These are phyloP conservation scores for Porites cylindrica DNA, from an alignment of 92 coral and sea anemone species.

Conservation along the genomic window DNA sequence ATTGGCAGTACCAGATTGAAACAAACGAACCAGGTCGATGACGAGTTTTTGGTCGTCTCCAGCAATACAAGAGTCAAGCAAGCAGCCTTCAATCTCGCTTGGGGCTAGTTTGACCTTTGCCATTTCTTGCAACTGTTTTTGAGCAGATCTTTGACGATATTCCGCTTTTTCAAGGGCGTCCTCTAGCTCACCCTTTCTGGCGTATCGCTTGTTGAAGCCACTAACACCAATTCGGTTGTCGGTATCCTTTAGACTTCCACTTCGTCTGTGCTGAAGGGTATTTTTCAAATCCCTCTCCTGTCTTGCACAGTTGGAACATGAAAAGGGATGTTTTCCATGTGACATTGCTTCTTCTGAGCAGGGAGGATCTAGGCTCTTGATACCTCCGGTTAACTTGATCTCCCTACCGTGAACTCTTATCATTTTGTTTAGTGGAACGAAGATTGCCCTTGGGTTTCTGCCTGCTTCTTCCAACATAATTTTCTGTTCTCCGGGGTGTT, in stretches of 20 bases:
- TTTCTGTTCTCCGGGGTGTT: slow-evolving; percentile 3
- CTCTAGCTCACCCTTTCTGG: slow-evolving; percentile 31
- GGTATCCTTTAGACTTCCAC: background rate
- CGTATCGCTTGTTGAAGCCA: slow-evolving; percentile 46
- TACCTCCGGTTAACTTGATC: slow-evolving; percentile 9
- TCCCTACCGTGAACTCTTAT: slow-evolving; percentile 24
- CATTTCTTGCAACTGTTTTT: slow-evolving; percentile 23
- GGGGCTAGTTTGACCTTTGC: slow-evolving; percentile 38
- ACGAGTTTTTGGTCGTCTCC: slow-evolving; percentile 48
- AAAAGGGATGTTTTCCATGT: background rate
- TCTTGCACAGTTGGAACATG: slow-evolving; percentile 12
- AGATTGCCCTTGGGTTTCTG: background rate
- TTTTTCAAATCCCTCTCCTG: slow-evolving; percentile 5
- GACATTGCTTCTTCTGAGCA: slow-evolving; percentile 22
- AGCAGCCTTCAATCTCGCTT: slow-evolving; percentile 20
- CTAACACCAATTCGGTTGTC: slow-evolving; percentile 6
- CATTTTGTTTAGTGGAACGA: background rate
- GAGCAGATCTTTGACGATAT: background rate
- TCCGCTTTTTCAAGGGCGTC: slow-evolving; percentile 30
- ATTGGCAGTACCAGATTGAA: slow-evolving; percentile 25
- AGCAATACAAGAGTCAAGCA: slow-evolving; percentile 28
- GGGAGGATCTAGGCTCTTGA: slow-evolving; percentile 43
- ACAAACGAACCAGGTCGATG: slow-evolving; percentile 34
- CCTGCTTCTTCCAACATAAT: background rate
- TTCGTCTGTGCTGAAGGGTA: background rate